phyloP scores from a whole-genome alignment of 1,140 invertebrate species.

The Drosophila takahashii region DNA sequence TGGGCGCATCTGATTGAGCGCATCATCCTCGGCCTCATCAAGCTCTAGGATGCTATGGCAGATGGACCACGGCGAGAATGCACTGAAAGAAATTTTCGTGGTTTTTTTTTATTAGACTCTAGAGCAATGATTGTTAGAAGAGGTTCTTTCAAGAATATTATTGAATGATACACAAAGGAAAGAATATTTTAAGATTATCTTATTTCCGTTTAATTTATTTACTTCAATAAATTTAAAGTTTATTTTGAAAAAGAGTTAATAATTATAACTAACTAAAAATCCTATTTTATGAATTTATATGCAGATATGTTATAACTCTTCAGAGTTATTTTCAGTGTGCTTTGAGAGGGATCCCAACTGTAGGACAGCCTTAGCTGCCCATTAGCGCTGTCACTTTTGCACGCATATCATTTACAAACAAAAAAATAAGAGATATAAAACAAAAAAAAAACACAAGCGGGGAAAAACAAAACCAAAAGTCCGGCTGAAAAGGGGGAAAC shows the following conservation, averaged over 20 bases:
- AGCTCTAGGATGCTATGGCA: constrained; percentile 11
- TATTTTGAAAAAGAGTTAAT: too few relatives aligned
- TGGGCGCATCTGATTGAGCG: constrained; percentile 71
- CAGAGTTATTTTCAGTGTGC: background rate
- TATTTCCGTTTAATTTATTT: too few relatives aligned
- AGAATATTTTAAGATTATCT: too few relatives aligned
- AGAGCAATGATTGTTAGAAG: too few relatives aligned
- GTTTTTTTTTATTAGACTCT: background rate
- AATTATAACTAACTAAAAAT: too few relatives aligned
- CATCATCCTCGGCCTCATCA: constrained; percentile 27
- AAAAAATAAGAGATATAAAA: constrained; percentile 21
- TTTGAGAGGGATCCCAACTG: constrained; percentile 8
- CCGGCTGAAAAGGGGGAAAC: constrained; percentile 4
- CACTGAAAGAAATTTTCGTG: background rate
- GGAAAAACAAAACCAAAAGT: constrained; percentile 33
- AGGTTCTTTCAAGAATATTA: background rate
- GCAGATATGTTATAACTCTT: too few relatives aligned
- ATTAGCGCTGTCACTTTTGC: constrained; percentile 59
- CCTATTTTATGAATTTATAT: too few relatives aligned
- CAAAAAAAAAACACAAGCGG: background rate
- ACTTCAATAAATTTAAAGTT: too few relatives aligned
- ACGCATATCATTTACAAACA: constrained; percentile 65
- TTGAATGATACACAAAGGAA: background rate
- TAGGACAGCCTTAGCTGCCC: constrained; percentile 20
- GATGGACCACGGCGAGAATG: constrained; percentile 2